Evolutionary conservation across 2,797 vertebrate genomes (phyloP), one percentile per base, ranked within the genome.

Genomic region (Carduelis carduelis): DNA sequence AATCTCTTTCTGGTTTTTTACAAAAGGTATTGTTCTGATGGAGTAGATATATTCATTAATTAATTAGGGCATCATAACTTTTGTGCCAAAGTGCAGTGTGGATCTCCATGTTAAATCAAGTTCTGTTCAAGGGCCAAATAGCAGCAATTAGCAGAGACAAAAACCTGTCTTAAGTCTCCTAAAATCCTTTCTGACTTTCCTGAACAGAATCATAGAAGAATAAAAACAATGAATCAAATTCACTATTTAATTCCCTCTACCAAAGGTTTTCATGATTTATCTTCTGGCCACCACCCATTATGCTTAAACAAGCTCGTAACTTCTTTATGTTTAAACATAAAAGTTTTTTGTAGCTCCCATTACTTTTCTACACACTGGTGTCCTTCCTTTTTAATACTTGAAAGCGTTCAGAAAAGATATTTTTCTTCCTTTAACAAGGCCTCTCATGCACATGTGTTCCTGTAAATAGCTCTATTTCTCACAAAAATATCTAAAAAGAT

Each of bases 251-350:
- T 59, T 85, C 41, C 46, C 55, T 81, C 60, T 76, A 79, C 18
- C 1, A 27, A 3, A 12, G 27, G 27, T 85, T 96, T 89, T 87
- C 64, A 71, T n/a, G 61, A 70, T 77, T 87, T 69, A 13, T 91
- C 79, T 95, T 76, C 86, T 83, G 79, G 85, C 46, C 39, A 70
- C 28, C 28, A 91, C 76, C 44, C 81, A 83, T 93, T 93, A 87
- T 27, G 24, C 44, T 90, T 92, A 96, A 96, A 81, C 47, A 90
- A 96, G 68, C 13, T 69, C 68, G 41, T 87, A 90, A 94, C 32
- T 83, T 88, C 59, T 93, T 96, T 94, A 95, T 79, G 59, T 53
- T 91, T 59, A 78, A 63, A 70, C 37, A 92, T 90, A 53, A 95
- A 96, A 85, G 59, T 37, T 87, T 23, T 93, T 96, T 94, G 89